Base-by-base conservation (phyloP, 2,113 vertebrate species). In the Mesembrinibis cayennensis region DNA sequence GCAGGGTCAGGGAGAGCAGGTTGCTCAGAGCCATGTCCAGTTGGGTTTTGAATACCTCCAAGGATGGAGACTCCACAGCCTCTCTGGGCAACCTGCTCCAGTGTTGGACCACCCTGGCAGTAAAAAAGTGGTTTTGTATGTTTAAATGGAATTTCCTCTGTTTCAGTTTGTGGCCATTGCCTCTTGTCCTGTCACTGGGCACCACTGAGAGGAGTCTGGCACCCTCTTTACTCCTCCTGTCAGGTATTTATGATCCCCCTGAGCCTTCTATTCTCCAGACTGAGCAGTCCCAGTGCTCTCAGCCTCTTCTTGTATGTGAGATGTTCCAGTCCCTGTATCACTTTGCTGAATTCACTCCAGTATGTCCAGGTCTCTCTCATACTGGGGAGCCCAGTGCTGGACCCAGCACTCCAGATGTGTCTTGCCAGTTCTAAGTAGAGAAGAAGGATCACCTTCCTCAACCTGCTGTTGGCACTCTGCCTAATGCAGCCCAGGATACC, bases 381-480 rank as follows among this genome's bases (percentile, higher is more conserved):
- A 19, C 16, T 49, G 14, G 22, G 22, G 7, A 73, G 27, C 34
- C 21, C 63, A 55, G 7, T 21, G 34, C 13, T 62, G 6, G 61
- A 22, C 30, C 27, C 58, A 59, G 7, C 21, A 40, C 15, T 53
- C n/a, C 36, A 62, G 20, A 17, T 59, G 2, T 36, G n/a, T 25
- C 58, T 61, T n/a, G 10, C n/a, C 23, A 36, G 15, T 36, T n/a
- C 58, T 61, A 22, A 61, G 22, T 11, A 26, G 58, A 36, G 58
- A 61, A 58, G 21, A 52, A 87, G 6, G 2, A 36, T 63, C 61
- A 26, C 7, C 15, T 61, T 7, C 3, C 7, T 65, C 40, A 21
- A 13, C 2, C 29, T 70, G 16, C 40, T 81, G 11, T 40, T 17
- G 5, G 5, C 1, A 3, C 5, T 74, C 12, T 36, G 6, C 6